Base-by-base conservation (phyloP, 2,888 invertebrate genomes). In the Hecatera dysodea region DNA sequence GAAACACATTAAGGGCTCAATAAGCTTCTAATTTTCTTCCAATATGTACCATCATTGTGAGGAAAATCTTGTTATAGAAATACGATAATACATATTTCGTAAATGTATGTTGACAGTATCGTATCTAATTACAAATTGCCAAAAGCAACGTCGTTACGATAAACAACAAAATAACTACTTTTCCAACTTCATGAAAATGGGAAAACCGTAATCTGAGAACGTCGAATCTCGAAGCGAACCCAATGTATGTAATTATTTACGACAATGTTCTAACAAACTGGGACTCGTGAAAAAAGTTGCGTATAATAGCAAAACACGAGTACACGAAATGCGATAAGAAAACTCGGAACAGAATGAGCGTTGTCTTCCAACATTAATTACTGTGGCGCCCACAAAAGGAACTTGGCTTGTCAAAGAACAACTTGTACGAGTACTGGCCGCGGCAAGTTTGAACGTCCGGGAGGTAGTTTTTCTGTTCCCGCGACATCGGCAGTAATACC, bases 291-390 rank as follows among this genome's bases (percentile, higher is more conserved):
- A 78, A 87, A 88, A 89, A 87, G 79, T 88, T 87, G 72, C 74
- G 78, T 82, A 88, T 89, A 90, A 90, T 88, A 87, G 86, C 84
- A 84, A 76, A 82, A 86, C 84, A 86, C 82, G 84, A 83, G 89
- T 88, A 89, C 86, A 89, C 88, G 88, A 86, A 88, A 84, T 76
- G 77, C 87, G 88, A 90, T 89, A 91, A 90, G 90, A 89, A 90
- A 92, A 90, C 87, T 91, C 72, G 44, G 85, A 86, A 84, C 83
- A 84, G 86, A 89, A 87, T 88, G 82, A 87, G 83, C 83, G 81
- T 50, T 72, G 72, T 90, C 89, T 88, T 83, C 88, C 90, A 89
- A 92, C 93, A 93, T 94, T 93, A 93, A 94, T 94, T 93, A 93
- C 90, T 86, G 87, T 72, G 81, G 83, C 78, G 75, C 80, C 87